Base-by-base conservation (phyloP, 2,888 invertebrate genomes). In the Sceliomorpha sp. region DNA sequence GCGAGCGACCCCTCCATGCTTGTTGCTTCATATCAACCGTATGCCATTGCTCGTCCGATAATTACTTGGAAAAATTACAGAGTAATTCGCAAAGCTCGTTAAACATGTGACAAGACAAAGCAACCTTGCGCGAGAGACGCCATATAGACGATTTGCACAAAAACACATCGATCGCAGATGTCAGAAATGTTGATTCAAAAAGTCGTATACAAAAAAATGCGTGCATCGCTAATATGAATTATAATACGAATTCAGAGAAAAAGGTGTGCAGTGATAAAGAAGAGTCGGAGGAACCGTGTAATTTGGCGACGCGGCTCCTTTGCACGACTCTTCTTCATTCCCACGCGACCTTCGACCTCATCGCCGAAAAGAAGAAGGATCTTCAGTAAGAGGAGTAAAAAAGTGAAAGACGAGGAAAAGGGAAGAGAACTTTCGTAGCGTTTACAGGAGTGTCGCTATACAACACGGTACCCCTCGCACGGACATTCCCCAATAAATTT, bases 331-430 rank as follows among this genome's bases (percentile, higher is more conserved):
- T 75, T 62, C 73, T 78, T 77, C 73, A 78, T 83, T 83, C 84
- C 79, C 82, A 81, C 77, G 78, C 76, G 82, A 84, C 81, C 84
- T 79, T 59, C 76, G 80, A 84, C 82, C 83, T 78, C 72, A 55
- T 62, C 67, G 73, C 42, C 48, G 27, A 14, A 70, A 50, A 34
- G 55, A 60, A 37, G 42, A 66, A 36, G 17, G 31, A 48, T 50
- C 34, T 20, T 34, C 27, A 6, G 6, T 8, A 39, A 50, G 53
- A 69, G n/a, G n/a, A n/a, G n/a, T 47, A 56, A 29, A 15, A 45
- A 56, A 44, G 5, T n/a, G n/a, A n/a, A n/a, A 7, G 12, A 29
- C 48, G 70, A 62, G 15, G 13, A 37, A 34, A 34, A 34, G 6
- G 7, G 12, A 10, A 12, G 10, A 34, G 10, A 2, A 9, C n/a